Conservation (phyloP, 1,140 invertebrate genomes). For the Sipha flava region DNA sequence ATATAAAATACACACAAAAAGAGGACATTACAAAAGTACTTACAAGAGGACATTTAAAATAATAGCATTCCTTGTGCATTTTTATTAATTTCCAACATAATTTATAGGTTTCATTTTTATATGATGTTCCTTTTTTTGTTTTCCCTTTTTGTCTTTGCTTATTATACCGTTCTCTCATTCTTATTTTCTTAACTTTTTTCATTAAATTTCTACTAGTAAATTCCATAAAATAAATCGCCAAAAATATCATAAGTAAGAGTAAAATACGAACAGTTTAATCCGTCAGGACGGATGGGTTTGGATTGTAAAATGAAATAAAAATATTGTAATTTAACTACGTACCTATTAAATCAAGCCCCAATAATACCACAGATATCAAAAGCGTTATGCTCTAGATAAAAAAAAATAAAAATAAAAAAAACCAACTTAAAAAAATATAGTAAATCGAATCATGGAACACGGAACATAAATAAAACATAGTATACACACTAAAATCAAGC, state of each 20-base stretch:
- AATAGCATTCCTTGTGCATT: not conserved
- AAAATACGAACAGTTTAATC: not conserved
- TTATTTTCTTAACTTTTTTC: conserved; percentile 8
- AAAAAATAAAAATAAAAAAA: too few species aligned
- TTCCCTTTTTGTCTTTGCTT: not conserved
- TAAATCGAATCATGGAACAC: too few species aligned
- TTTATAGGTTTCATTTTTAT: conserved; percentile 4
- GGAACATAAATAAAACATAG: too few species aligned
- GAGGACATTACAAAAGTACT: not conserved
- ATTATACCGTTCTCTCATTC: not conserved
- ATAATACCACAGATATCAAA: too few species aligned
- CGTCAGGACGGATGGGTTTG: not conserved
- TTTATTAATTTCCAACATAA: not conserved
- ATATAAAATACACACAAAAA: not conserved
- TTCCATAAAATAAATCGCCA: not conserved
- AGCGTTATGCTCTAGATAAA: too few species aligned
- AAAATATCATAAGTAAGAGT: not conserved
- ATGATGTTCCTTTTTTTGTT: not conserved
- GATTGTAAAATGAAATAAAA: not conserved
- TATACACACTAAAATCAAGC: too few species aligned
- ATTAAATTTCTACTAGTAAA: not conserved
- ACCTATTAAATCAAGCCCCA: too few species aligned
- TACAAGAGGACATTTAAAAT: not conserved
- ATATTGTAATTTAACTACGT: not conserved
- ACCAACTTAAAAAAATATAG: too few species aligned